A percentile compares a stretch with the other conserved stretches of the same genome.
Conservation (phyloP, 1,140 invertebrate species). For the Sipha flava region DNA sequence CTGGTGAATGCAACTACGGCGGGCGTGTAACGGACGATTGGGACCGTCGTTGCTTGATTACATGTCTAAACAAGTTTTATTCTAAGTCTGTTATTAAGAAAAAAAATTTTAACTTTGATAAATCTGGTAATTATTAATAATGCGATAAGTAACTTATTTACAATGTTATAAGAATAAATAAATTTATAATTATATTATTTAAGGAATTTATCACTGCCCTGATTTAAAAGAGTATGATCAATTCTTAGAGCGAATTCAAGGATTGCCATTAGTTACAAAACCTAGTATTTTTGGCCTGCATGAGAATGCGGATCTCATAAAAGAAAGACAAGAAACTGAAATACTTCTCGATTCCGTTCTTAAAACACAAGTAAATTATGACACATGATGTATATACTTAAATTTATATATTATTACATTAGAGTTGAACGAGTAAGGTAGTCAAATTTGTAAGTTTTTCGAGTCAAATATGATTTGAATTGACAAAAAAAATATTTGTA, state of each 20-base stretch:
- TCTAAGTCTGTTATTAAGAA: conserved; percentile 45
- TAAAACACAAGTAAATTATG: conserved; percentile 65
- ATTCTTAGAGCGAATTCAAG: conserved; percentile 54
- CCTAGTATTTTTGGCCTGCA: conserved; percentile 89
- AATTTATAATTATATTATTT: conserved; percentile 25
- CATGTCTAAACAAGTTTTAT: conserved; percentile 76
- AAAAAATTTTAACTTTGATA: conserved; percentile 35
- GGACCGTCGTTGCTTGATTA: conserved; percentile 79
- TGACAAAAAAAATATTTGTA: too few relatives aligned
- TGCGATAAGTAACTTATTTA: not conserved
- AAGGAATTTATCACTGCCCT: conserved; percentile 67
- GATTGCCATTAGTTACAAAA: conserved; percentile 60
- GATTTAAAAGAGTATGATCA: conserved; percentile 62
- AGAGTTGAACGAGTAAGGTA: too few relatives aligned
- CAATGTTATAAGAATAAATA: not conserved
- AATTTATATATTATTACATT: too few relatives aligned
- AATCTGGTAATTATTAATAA: not conserved
- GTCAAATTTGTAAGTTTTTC: too few relatives aligned
- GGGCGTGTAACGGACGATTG: conserved; percentile 90
- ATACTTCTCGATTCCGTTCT: conserved; percentile 69
- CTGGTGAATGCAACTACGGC: conserved; percentile 94
- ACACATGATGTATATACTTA: too few relatives aligned
- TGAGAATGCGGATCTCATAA: conserved; percentile 87
- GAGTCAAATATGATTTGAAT: too few relatives aligned
- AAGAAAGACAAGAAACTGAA: conserved; percentile 81